These are phyloP conservation scores for Carcharodon carcharias DNA, from an alignment of 2,797 vertebrate species.

Conservation along the genomic window DNA sequence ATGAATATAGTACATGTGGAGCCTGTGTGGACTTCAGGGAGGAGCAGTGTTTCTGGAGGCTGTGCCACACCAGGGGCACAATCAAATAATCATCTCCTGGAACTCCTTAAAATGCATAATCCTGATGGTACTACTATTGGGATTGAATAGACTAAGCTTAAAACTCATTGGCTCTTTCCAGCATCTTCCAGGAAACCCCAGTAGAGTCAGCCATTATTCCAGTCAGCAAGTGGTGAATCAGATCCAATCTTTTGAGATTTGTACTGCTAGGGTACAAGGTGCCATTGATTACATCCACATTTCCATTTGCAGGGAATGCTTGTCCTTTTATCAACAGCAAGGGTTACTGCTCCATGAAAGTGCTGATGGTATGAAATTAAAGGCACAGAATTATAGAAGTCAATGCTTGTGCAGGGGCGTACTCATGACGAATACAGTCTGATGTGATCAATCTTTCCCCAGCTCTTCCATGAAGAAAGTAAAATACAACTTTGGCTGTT, in stretches of 20 bases:
- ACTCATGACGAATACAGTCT: too few species aligned
- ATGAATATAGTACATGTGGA: neutral
- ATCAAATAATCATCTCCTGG: neutral
- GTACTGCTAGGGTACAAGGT: neutral
- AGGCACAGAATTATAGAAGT: neutral
- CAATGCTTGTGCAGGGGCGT: neutral
- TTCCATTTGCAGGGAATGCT: neutral
- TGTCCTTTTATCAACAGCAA: neutral
- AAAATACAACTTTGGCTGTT: neutral
- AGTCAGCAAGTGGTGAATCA: neutral
- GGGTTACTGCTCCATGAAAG: neutral
- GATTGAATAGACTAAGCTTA: neutral
- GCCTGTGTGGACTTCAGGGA: neutral
- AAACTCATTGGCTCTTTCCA: neutral
- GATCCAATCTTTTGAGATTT: neutral
- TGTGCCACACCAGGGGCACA: neutral
- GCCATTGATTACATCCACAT: neutral
- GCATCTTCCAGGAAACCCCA: neutral
- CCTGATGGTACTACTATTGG: neutral
- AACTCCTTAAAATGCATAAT: too few species aligned
- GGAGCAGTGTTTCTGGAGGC: neutral
- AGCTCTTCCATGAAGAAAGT: neutral
- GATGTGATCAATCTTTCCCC: neutral
- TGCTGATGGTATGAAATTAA: neutral
- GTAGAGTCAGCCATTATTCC: neutral